Base-by-base conservation (phyloP, 2,888 invertebrate species). In the Andrena dorsata region DNA sequence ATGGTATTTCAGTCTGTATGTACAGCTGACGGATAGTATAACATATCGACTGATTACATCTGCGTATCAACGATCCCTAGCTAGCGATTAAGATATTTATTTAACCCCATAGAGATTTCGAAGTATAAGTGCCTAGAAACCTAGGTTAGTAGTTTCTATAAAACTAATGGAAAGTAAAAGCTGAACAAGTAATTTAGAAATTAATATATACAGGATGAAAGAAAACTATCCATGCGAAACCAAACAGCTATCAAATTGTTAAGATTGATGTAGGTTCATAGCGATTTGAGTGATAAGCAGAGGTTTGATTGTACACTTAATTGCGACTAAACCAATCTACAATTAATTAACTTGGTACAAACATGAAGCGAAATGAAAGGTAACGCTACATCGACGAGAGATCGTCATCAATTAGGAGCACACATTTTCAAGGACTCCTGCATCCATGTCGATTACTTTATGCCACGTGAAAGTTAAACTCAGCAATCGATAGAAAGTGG, bases 21-120 rank as follows among this genome's bases (percentile, higher is more conserved):
- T 23, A 82, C 82, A 81, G 65, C 63, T 69, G 81, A 35, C 32
- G n/a, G 70, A 65, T 56, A 65, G 20, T 10, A 23, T n/a, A 10
- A 8, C 20, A 23, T 28, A 58, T 41, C 51, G 69, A 10, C 35
- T 49, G 63, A 30, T 56, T 75, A 69, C 7, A 70, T 41, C 30
- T 32, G 35, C 70, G 32, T 58, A 78, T 63, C 32, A 49, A 64
- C 61, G n/a, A 66, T 6, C 30, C 2, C 47, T 20, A 61, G n/a
- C 6, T 23, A 10, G 16, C 35, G 26, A 70, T 80, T 49, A 68
- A 64, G 51, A 51, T 47, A 32, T 47, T 16, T 41, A 41, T 41
- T 41, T 41, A 41, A 41, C 16, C 41, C 41, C 41, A 41, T 16
- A 41, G 4, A 41, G 4, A 41, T 4, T 41, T 41, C 41, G 5